Base-by-base conservation (phyloP, 2,888 invertebrate genomes). In the Patella ulyssiponensis region DNA sequence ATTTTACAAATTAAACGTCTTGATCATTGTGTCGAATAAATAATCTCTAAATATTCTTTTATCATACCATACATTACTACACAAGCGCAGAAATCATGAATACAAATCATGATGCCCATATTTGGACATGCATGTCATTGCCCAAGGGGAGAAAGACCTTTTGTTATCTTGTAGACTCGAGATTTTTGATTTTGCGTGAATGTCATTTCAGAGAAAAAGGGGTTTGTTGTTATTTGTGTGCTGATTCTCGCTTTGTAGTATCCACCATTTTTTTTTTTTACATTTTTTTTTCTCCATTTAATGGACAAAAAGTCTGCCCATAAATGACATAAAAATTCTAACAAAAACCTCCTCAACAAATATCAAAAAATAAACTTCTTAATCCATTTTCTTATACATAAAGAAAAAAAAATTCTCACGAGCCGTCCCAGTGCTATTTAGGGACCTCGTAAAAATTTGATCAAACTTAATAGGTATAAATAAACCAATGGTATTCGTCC, bases 291-390 rank as follows among this genome's bases (percentile, higher is more conserved):
- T 75, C 72, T 75, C 23, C 69, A 74, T 76, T 71, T 73, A 64
- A 23, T 77, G 77, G 74, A 77, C 76, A 78, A 77, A 80, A 79
- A 74, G 79, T 79, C 77, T 77, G 76, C 76, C 76, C 80, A 79
- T 79, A 80, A 80, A 83, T 79, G 81, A 83, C 83, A 85, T 86
- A 87, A 87, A 88, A 88, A 88, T 86, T 84, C 84, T 86, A 87
- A 87, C 86, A 87, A 89, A 89, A 87, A 87, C 86, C 87, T 88
- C 86, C 83, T 93, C 93, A 94, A 94, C 93, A 94, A 93, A 93
- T 94, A 94, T 94, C 94, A 94, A 94, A 94, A 44, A 94, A 94
- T 94, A 94, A 93, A 93, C 93, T 93, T 93, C 93, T 83, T 56
- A 44, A 58, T 80, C 80, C 76, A 74, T 75, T 76, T 33, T 74